Percentiles rank a stretch among this genome's conserved stretches.
These are phyloP conservation scores for Drosophila fuyamai DNA, from an alignment of 1,140 invertebrate species.

Conservation along the genomic window DNA sequence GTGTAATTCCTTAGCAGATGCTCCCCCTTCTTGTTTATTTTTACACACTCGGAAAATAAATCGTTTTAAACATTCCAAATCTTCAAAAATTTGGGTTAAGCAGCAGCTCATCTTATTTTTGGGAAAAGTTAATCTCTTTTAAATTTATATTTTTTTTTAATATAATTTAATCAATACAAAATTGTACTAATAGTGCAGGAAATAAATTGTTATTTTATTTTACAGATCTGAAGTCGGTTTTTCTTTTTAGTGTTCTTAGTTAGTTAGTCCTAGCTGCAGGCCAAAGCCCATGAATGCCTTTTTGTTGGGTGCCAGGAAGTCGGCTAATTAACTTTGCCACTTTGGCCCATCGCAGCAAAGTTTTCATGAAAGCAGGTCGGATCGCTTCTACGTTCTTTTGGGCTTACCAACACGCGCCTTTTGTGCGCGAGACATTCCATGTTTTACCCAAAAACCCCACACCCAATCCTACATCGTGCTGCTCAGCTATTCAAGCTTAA, in stretches of 20 bases:
- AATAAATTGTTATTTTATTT: neutral
- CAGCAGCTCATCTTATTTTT: too few species aligned
- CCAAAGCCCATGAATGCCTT: constrained; percentile 13
- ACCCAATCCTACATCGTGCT: neutral
- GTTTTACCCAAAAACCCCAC: neutral
- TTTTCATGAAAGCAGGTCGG: constrained; percentile 38
- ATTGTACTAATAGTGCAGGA: too few species aligned
- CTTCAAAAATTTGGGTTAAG: too few species aligned
- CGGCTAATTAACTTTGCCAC: constrained; percentile 67
- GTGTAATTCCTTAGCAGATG: constrained; percentile 31
- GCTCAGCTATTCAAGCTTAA: constrained; percentile 41
- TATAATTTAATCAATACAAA: too few species aligned
- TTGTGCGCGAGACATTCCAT: constrained; percentile 39
- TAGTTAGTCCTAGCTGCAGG: constrained; percentile 22
- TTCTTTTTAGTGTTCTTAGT: constrained; percentile 7
- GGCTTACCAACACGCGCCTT: constrained; percentile 19
- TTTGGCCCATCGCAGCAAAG: constrained; percentile 37
- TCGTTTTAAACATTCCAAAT: too few species aligned
- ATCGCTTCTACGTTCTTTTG: constrained; percentile 20
- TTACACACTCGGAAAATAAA: neutral
- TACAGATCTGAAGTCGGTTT: neutral
- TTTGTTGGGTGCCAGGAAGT: constrained; percentile 50
- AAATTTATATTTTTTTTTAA: too few species aligned
- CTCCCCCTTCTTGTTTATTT: neutral
- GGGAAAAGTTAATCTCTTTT: too few species aligned